Conservation (phyloP, 2,888 invertebrate genomes). For the Druceiella hillmani region DNA sequence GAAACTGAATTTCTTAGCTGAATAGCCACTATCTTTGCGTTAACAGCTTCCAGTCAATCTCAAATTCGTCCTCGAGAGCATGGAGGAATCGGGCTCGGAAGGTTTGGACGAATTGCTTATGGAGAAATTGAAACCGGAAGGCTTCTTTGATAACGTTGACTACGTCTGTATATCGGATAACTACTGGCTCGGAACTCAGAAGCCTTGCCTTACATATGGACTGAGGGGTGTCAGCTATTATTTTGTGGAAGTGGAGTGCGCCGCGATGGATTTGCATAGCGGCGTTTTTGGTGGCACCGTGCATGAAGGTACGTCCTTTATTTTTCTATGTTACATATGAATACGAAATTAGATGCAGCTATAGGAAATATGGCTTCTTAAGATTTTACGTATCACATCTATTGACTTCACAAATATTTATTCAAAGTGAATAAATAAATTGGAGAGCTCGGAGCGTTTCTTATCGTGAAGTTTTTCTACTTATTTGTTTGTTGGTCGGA, state of each 20-base stretch:
- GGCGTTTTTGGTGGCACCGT: constrained; percentile 95
- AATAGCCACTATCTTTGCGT: constrained; percentile 9
- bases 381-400: too few species aligned
- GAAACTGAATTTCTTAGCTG: too few species aligned
- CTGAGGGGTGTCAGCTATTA: constrained; percentile 92
- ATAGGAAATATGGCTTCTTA: too few species aligned
- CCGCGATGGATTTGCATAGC: constrained; percentile 90
- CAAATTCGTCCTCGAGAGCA: constrained; percentile 94
- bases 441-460: too few species aligned
- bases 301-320: constrained; percentile 53
- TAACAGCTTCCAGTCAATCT: constrained; percentile 65
- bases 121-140: constrained; percentile 50
- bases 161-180: constrained; percentile 98
- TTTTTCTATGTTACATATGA: too few species aligned
- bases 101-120: constrained; percentile 85
- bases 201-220: constrained; percentile 96
- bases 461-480: too few species aligned
- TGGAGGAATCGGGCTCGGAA: constrained; percentile 97
- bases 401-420: too few species aligned
- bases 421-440: too few species aligned
- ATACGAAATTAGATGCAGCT: too few species aligned
- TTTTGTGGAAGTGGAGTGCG: constrained; percentile 80
- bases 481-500: too few species aligned
- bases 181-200: constrained; percentile 96
- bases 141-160: constrained; percentile 79